Base-by-base conservation (phyloP, 2,113 vertebrate genomes). In the Brachypodius melanocephalos region DNA sequence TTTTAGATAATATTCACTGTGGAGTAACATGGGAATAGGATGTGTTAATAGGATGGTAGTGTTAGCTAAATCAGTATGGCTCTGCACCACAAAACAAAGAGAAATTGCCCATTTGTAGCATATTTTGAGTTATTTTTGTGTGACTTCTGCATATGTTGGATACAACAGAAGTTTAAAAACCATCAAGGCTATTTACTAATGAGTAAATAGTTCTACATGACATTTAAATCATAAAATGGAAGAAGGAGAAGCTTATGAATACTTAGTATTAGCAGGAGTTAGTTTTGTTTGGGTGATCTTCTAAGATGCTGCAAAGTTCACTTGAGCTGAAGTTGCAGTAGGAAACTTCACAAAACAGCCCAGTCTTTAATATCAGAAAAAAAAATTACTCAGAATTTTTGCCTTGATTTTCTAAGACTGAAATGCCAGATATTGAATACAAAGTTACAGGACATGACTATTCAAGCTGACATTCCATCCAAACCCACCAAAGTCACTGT, bases 401-500 rank as follows among this genome's bases (percentile, higher is more conserved):
- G 17, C 34, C 77, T 88, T 92, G 10, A 84, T 89, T 93, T 89
- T 63, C 46, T 85, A 68, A 72, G 69, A 55, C 48, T 75, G 58
- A 79, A 82, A 46, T 91, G 80, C 65, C 93, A 89, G 73, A 32
- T 95, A 85, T 55, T 43, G 81, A 82, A 92, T 29, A 75, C 32
- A 73, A 79, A 73, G 49, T 69, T 80, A 62, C 21, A 73, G 26
- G 55, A 94, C 31, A 63, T 10, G 74, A 62, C 51, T 94, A 89
- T 89, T 79, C 34, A 83, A 91, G 66, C 3, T 97, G 93, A 88
- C 94, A 79, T n/a, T 59, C 74, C 1, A 1, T 90, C 78, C 59
- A 94, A 93, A 88, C 67, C 67, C 83, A 89, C 80, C 62, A 79
- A 85, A 91, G 62, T 92, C 91, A 94, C 42, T 25, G 13, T 11